Percentiles rank a stretch among this genome's conserved stretches.
These are phyloP conservation scores for Passer domesticus DNA, from an alignment of 2,113 vertebrate genomes.

Conservation along the genomic window DNA sequence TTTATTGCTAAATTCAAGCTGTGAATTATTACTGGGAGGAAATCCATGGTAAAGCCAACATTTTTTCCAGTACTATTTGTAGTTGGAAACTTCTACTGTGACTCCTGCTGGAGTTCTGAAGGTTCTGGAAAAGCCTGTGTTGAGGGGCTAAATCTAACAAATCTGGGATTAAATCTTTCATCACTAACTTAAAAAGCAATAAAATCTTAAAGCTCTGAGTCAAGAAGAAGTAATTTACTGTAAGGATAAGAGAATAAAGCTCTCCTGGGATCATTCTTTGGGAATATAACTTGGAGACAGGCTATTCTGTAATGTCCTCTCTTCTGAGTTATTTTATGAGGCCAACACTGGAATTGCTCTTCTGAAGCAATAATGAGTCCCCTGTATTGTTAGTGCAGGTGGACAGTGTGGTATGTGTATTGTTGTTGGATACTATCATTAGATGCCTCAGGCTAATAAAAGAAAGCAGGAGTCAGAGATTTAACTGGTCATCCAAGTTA, in stretches of 20 bases:
- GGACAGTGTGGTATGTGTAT: neutral
- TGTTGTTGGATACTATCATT: neutral
- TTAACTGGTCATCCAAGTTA: neutral
- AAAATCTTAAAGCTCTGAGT: slow-evolving; percentile 21
- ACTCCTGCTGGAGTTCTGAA: neutral
- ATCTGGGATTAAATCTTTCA: slow-evolving; percentile 53
- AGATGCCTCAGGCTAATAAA: neutral
- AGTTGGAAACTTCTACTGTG: neutral
- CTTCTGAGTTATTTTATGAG: neutral
- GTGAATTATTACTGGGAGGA: slow-evolving; percentile 47
- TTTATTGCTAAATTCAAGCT: slow-evolving; percentile 46
- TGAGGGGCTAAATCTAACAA: slow-evolving; percentile 20
- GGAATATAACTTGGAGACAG: neutral
- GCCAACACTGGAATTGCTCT: neutral
- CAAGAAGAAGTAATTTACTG: slow-evolving; percentile 30
- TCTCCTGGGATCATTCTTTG: slow-evolving; percentile 16
- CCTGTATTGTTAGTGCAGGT: neutral
- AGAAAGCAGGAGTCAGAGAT: neutral
- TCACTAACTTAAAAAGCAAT: neutral
- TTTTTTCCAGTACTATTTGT: neutral
- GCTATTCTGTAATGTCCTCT: neutral
- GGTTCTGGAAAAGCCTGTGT: neutral
- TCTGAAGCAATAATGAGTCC: neutral
- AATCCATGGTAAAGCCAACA: slow-evolving; percentile 32
- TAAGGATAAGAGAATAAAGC: slow-evolving; percentile 33